Evolutionary conservation across 30 jellyfish, hydroid and myxozoan species (phyloP), one percentile per base, ranked within the genome.

Genomic region (Cassiopea xamachana): DNA sequence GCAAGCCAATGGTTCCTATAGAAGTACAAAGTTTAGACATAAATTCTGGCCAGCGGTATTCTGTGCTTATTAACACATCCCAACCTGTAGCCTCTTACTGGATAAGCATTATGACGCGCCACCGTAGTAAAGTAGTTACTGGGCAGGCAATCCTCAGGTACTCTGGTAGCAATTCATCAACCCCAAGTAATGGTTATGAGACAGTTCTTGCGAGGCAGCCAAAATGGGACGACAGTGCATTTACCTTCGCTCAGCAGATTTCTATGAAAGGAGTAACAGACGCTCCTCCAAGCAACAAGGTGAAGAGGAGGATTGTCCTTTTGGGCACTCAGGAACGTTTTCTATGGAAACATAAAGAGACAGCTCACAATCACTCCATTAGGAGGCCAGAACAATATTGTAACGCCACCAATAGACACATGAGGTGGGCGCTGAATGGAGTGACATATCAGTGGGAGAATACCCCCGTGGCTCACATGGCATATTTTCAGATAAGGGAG

Each of bases 391-490:
- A 79, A 50, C 48, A 77, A 48, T 27, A 77, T 73, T 87, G 94
- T 77, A 76, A 87, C 48, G 85, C 89, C 16, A 77, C 94, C 8
- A 85, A 72, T 43, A 47, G 89, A 18, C 82, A 76, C 69, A 48
- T 87, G 60, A 62, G 94, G 64, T 87, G 94, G 94, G 94, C 94
- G n/a, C n/a, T 87, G 84, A 87, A 87, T 51, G 94, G 94, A n/a
- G 83, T 67, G 12, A 14, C 89, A 58, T 87, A 87, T 78, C 71
- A 60, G 58, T 87, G 83, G 83, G 94, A 87, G 80, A 87, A 67
- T 48, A 87, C 94, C 94, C 94, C 94, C 80, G 89, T 87, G 43
- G 94, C 94, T 1, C 94, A 87, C 16, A 87, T 87, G 89, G 71
- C 77, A 64, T 79, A 87, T 58, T 87, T 74, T 77, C 76, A 60